A percentile compares a stretch with the other conserved stretches of the same genome.
Evolutionary conservation across 23 tunicate species (phyloP).

Genomic region (Halocynthia aurantium): DNA sequence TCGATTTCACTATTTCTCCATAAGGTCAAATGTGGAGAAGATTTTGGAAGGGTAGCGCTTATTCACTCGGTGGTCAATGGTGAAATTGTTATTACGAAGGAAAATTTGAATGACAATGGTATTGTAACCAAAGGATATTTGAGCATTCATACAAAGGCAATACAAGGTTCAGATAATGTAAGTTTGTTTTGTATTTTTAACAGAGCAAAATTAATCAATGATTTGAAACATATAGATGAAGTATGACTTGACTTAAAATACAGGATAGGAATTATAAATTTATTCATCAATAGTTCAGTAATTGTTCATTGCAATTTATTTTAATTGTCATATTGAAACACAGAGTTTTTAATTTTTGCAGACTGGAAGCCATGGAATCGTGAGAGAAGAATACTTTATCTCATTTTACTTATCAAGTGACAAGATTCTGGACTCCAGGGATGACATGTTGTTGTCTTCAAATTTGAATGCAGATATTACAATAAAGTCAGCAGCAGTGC

Average conservation of each 20-base stretch:
- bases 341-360: too few species aligned
- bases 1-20: too few species aligned
- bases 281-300: too few species aligned
- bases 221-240: too few species aligned
- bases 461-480: not conserved
- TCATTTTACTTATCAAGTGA: constrained; percentile 7
- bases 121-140: constrained; percentile 1
- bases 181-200: not conserved
- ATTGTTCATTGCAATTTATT: too few species aligned
- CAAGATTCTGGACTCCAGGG: not conserved
- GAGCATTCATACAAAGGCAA: not conserved
- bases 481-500: constrained; percentile 3
- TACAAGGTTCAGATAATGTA: not conserved
- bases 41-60: not conserved
- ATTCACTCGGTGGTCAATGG: not conserved
- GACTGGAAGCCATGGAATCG: too few species aligned
- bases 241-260: too few species aligned
- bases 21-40: not conserved
- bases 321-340: too few species aligned
- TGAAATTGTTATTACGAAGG: constrained; percentile 2
- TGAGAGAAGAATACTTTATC: not conserved
- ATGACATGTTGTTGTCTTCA: not conserved
- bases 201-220: not conserved
- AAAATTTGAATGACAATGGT: constrained; percentile 1
- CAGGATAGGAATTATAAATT: too few species aligned